phyloP scores from a whole-genome alignment of 1,140 invertebrate species.

The Lordiphosa stackelbergi region DNA sequence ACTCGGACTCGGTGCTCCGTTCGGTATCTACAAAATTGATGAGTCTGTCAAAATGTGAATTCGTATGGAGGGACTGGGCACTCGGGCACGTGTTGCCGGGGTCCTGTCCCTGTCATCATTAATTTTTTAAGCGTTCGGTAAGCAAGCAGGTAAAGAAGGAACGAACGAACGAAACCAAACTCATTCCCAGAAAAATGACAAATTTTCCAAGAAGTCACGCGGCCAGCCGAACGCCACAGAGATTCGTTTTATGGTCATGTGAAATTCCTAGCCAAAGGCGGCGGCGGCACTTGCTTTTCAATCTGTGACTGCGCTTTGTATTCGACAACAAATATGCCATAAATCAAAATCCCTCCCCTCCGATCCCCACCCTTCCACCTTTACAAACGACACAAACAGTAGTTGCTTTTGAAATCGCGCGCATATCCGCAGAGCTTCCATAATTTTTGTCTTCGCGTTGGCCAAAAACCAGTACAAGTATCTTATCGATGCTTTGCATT shows the following conservation, averaged over 20 bases:
- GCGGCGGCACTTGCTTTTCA: constrained; percentile 61
- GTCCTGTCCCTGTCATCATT: constrained; percentile 59
- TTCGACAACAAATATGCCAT: constrained; percentile 66
- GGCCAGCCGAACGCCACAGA: constrained; percentile 1
- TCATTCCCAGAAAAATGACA: constrained; percentile 62
- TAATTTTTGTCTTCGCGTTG: constrained; percentile 49
- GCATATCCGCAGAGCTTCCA: constrained; percentile 75
- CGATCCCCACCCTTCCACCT: not conserved
- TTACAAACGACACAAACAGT: constrained; percentile 51
- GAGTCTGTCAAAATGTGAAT: constrained; percentile 77
- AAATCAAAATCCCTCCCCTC: constrained; percentile 48
- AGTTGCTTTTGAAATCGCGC: constrained; percentile 73
- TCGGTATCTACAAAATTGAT: constrained; percentile 76
- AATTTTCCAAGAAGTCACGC: constrained; percentile 71
- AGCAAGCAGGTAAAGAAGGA: constrained; percentile 34
- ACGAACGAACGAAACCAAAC: constrained; percentile 9
- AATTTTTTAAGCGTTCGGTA: constrained; percentile 64
- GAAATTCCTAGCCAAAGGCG: constrained; percentile 58
- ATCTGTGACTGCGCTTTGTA: constrained; percentile 68
- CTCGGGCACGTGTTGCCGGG: constrained; percentile 56
- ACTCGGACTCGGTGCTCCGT: constrained; percentile 3
- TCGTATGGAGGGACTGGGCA: constrained; percentile 26
- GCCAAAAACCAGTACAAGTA: constrained; percentile 10
- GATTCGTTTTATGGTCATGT: constrained; percentile 55
- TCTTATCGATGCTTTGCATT: constrained; percentile 76